phyloP scores from a whole-genome alignment of 2,797 vertebrate species.

The Gouania willdenowi region DNA sequence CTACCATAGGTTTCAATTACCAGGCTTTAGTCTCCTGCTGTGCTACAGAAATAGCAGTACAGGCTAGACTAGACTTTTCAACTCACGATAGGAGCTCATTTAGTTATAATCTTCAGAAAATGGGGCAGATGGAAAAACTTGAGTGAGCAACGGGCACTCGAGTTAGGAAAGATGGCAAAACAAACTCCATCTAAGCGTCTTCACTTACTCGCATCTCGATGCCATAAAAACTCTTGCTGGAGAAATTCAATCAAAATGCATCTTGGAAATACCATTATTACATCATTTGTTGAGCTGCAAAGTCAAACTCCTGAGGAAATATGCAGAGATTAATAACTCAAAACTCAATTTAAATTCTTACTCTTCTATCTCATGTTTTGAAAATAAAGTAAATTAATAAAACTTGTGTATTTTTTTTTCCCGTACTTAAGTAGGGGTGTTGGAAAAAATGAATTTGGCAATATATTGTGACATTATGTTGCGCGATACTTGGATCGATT shows the following conservation, averaged over 20 bases:
- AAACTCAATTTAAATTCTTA: slow-evolving; percentile 14
- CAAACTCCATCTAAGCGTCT: slow-evolving; percentile 42
- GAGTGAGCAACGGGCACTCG: slow-evolving; percentile 15
- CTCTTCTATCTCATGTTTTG: slow-evolving; percentile 29
- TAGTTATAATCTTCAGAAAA: slow-evolving; percentile 27
- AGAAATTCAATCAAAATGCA: slow-evolving; percentile 62
- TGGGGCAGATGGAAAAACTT: slow-evolving; percentile 27
- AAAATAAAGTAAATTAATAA: slow-evolving; percentile 54
- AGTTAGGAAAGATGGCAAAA: slow-evolving; percentile 26
- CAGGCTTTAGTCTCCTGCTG: slow-evolving; percentile 25
- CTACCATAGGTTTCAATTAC: slow-evolving; percentile 8
- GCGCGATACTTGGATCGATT: too few relatives aligned
- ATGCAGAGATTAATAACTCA: slow-evolving; percentile 51
- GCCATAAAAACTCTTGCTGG: slow-evolving; percentile 44
- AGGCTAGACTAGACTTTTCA: slow-evolving; percentile 7
- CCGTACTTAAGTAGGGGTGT: background rate
- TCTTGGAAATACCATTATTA: slow-evolving; percentile 56
- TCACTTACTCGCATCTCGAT: slow-evolving; percentile 33
- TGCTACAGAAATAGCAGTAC: too few relatives aligned
- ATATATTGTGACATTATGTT: too few relatives aligned
- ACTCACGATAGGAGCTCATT: slow-evolving; percentile 22
- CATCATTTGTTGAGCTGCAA: slow-evolving; percentile 42
- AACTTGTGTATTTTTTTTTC: slow-evolving; percentile 44
- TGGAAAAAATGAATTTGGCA: too few relatives aligned
- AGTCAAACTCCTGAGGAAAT: slow-evolving; percentile 44